These are phyloP conservation scores for Leucozona laternaria DNA, from an alignment of 2,888 invertebrate species.

Conservation along the genomic window DNA sequence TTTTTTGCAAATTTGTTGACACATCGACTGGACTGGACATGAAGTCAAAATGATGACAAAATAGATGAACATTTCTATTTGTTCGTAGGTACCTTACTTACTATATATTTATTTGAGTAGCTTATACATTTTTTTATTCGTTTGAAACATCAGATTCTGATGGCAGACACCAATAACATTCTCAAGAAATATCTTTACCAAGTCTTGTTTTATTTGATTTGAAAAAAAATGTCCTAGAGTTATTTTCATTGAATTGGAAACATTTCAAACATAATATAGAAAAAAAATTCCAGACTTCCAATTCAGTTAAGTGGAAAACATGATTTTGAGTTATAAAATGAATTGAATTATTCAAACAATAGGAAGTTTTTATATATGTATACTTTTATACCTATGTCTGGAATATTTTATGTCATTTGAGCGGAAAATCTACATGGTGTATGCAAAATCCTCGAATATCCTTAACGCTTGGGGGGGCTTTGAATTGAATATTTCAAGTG, in stretches of 20 bases:
- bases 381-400: too few species aligned
- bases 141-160: not conserved
- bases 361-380: too few species aligned
- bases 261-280: not conserved
- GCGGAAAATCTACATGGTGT: slow-evolving; percentile 8
- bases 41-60: slow-evolving; percentile 4
- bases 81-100: too few species aligned
- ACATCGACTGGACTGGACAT: not conserved
- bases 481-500: slow-evolving; percentile 20
- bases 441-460: not conserved
- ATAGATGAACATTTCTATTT: not conserved
- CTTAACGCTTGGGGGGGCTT: not conserved
- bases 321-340: not conserved
- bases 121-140: not conserved
- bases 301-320: slow-evolving; percentile 17
- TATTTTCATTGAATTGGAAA: not conserved
- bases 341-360: slow-evolving; percentile 14
- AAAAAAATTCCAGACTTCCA: not conserved
- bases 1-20: not conserved
- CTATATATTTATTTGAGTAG: not conserved
- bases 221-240: not conserved
- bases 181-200: not conserved
- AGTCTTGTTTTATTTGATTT: not conserved
- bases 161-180: not conserved
- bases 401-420: not conserved